A percentile compares a stretch with the other conserved stretches of the same genome.
Evolutionary conservation across 2,888 invertebrate species (phyloP).

Genomic region (Ophraella communa): DNA sequence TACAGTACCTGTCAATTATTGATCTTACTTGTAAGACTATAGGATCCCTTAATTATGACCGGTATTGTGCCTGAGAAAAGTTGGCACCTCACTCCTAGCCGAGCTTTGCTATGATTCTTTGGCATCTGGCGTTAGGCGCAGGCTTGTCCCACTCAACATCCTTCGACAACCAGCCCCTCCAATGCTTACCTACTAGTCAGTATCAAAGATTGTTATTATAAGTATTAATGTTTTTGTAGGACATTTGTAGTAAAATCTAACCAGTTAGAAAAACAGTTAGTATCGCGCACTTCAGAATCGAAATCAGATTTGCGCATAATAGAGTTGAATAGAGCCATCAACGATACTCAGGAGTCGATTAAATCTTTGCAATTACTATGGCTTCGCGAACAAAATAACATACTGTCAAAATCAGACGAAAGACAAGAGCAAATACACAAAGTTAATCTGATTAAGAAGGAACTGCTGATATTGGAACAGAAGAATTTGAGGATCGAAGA

Average conservation of each 20-base stretch:
- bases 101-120: too few species aligned
- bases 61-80: too few species aligned
- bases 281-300: constrained; percentile 61
- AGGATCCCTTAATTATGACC: too few species aligned
- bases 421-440: constrained; percentile 72
- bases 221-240: too few species aligned
- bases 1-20: too few species aligned
- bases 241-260: not conserved
- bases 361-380: constrained; percentile 74
- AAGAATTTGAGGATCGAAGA: constrained; percentile 74
- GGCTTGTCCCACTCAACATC: too few species aligned
- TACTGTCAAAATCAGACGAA: constrained; percentile 72
- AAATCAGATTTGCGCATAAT: constrained; percentile 70
- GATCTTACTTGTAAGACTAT: too few species aligned
- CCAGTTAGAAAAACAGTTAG: constrained; percentile 60
- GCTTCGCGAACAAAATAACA: constrained; percentile 77
- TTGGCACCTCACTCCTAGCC: too few species aligned
- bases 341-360: constrained; percentile 67
- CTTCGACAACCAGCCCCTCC: too few species aligned
- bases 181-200: too few species aligned
- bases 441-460: constrained; percentile 74
- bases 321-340: constrained; percentile 71
- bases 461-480: constrained; percentile 72
- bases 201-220: too few species aligned
- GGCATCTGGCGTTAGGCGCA: too few species aligned